phyloP scores from a whole-genome alignment of 2,888 invertebrate genomes.

The Monopis laevigella region DNA sequence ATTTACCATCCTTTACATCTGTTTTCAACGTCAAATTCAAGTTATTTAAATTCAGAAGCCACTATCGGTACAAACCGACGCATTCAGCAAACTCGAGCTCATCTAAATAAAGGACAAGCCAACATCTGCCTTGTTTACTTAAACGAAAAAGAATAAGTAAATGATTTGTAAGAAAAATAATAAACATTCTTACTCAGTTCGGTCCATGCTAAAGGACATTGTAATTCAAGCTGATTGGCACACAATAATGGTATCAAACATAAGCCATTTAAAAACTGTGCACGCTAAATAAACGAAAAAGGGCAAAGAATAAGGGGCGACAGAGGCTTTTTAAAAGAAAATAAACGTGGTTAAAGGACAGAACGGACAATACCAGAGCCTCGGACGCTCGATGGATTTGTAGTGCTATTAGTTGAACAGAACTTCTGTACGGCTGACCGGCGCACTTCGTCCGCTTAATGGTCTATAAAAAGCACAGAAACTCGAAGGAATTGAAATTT shows the following conservation, averaged over 20 bases:
- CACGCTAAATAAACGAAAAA: conserved; percentile 47
- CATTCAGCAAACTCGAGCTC: conserved; percentile 33
- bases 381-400: conserved; percentile 53
- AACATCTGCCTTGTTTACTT: conserved; percentile 52
- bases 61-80: conserved; percentile 18
- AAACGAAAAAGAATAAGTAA: conserved; percentile 47
- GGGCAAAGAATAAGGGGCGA: conserved; percentile 27
- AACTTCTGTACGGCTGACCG: conserved; percentile 7
- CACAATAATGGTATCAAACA: conserved; percentile 67
- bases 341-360: conserved; percentile 36
- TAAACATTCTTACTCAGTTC: conserved; percentile 53
- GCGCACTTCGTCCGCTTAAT: neutral
- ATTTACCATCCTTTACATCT: conserved; percentile 10
- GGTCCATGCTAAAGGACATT: conserved; percentile 60
- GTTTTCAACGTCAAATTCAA: conserved; percentile 32
- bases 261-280: conserved; percentile 65
- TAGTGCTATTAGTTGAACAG: conserved; percentile 55
- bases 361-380: conserved; percentile 50
- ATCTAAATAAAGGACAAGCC: conserved; percentile 47
- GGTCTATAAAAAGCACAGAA: conserved; percentile 6
- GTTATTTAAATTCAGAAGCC: conserved; percentile 42
- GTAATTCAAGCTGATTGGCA: conserved; percentile 67
- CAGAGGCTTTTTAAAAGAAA: conserved; percentile 47
- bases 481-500: conserved; percentile 7
- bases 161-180: conserved; percentile 56